A percentile compares a stretch with the other conserved stretches of the same genome.
These are phyloP conservation scores for Takifugu flavidus DNA, from an alignment of 2,113 vertebrate species.

Conservation along the genomic window DNA sequence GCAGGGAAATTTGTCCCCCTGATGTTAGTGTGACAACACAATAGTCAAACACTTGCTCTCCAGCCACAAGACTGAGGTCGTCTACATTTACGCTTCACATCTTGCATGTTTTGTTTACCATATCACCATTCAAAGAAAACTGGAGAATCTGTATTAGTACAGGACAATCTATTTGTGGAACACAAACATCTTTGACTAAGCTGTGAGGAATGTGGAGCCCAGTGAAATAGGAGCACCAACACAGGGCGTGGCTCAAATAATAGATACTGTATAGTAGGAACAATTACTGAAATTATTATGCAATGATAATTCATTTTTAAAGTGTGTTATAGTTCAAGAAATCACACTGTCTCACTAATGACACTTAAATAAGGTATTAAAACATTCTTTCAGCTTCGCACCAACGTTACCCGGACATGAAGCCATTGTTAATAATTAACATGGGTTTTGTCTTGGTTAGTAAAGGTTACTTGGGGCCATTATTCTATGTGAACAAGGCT, in stretches of 20 bases:
- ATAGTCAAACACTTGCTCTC: background rate
- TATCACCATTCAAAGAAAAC: constrained; percentile 34
- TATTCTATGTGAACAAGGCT: background rate
- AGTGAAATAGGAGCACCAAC: constrained; percentile 46
- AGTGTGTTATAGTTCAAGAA: too few relatives aligned
- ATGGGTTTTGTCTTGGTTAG: background rate
- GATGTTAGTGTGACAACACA: constrained; percentile 1
- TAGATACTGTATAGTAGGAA: too few relatives aligned
- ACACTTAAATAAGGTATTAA: too few relatives aligned
- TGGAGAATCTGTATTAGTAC: constrained; percentile 24
- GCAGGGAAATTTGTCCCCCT: background rate
- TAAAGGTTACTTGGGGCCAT: background rate
- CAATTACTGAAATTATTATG: too few relatives aligned
- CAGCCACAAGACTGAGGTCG: constrained; percentile 3
- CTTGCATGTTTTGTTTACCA: constrained; percentile 11
- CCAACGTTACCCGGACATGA: background rate
- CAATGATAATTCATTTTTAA: too few relatives aligned
- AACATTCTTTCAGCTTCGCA: too few relatives aligned
- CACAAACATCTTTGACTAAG: constrained; percentile 43
- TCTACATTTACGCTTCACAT: background rate
- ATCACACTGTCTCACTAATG: too few relatives aligned
- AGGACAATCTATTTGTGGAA: background rate
- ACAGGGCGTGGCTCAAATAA: background rate
- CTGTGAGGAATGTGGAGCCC: constrained; percentile 18
- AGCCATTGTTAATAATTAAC: background rate